These are phyloP conservation scores for Centrocercus urophasianus DNA, from an alignment of 2,113 vertebrate species.

Conservation along the genomic window DNA sequence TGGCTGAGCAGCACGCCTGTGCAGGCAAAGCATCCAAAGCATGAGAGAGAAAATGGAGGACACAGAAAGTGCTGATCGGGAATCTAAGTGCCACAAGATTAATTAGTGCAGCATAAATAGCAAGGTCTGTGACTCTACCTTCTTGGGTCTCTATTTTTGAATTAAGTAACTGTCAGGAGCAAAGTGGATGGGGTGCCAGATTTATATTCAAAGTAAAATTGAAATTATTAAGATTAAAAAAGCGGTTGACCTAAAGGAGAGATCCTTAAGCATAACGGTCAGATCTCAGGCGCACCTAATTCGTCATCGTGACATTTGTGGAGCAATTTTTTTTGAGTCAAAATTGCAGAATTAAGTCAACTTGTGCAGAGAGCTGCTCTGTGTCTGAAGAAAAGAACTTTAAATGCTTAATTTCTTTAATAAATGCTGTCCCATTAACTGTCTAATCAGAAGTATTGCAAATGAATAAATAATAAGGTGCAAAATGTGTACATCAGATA, in stretches of 20 bases:
- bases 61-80: background rate
- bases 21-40: background rate
- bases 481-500: background rate
- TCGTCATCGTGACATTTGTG: background rate
- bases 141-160: background rate
- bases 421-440: background rate
- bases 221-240: background rate
- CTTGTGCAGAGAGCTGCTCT: constrained; percentile 14
- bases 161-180: background rate
- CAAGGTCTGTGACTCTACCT: background rate
- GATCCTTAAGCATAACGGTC: background rate
- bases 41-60: background rate
- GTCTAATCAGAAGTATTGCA: background rate
- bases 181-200: background rate
- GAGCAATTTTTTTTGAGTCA: background rate
- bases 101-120: background rate
- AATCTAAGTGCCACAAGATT: background rate
- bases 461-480: background rate
- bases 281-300: background rate
- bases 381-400: background rate
- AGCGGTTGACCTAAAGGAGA: background rate
- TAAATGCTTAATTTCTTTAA: background rate
- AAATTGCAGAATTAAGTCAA: background rate
- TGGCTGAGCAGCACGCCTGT: background rate
- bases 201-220: background rate